Evolutionary conservation across 2,797 vertebrate genomes (phyloP), one percentile per base, ranked within the genome.

Genomic region (Spheniscus humboldti): DNA sequence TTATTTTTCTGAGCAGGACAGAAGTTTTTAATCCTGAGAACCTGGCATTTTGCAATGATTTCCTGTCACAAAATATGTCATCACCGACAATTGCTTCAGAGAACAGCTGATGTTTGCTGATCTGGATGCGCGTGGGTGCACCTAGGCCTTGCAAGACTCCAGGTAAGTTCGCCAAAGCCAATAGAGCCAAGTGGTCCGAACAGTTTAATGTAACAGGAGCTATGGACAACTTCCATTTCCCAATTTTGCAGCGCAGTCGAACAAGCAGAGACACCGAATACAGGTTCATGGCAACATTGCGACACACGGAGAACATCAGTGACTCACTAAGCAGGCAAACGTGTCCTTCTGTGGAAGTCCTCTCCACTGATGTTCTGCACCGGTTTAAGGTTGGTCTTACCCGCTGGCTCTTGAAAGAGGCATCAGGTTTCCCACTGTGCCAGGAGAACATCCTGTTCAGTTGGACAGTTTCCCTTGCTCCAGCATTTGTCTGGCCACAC

Each of bases 11-110:
- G 64, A 74, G 80, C 67, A 53, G 47, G 11, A 68, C 67, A 87
- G 25, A 68, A 33, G 24, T 25, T 94, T 94, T 85, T 92, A 76
- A 64, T 92, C 77, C 80, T 74, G 43, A 85, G 80, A 96, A 87
- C 67, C 5, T 3, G 0, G 41, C 33, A 6, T 96, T 94, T 96
- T 96, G 92, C 93, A 96, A 94, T 79, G 52, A 85, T 90, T 96
- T 97, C 94, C 96, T 95, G 93, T 95, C 94, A 89, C 73, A 92
- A 89, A 96, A 91, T 60, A 56, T 85, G 92, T 95, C 88, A 80
- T 93, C 93, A 95, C 57, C 35, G 13, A 30, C 55, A 85, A n/a
- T 93, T 97, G 95, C 88, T 60, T 95, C 93, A 95, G 88, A 96
- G 88, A 75, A 50, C 64, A 94, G 88, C 71, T 89, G 63, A 87